phyloP scores from a whole-genome alignment of 2,113 vertebrate genomes.

The Lepus europaeus region DNA sequence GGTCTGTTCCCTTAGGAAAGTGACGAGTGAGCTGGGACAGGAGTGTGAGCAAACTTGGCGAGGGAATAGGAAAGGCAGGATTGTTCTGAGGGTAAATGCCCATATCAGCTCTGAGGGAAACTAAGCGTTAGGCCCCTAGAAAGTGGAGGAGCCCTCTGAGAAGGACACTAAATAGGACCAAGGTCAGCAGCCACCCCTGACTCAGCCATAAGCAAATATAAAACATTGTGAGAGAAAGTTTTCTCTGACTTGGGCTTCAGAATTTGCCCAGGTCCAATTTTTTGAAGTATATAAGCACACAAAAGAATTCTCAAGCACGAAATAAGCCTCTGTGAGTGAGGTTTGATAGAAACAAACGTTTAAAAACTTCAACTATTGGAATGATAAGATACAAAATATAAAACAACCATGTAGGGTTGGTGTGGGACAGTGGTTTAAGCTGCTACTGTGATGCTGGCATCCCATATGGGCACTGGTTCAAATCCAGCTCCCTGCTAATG shows the following conservation, averaged over 20 bases:
- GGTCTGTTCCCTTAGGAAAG: not conserved
- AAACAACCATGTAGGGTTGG: not conserved
- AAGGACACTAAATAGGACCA: not conserved
- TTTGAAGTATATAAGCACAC: not conserved
- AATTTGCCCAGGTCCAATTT: conserved; percentile 8
- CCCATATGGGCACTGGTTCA: too few relatives aligned
- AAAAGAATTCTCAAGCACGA: conserved; percentile 23
- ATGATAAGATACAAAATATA: conserved; percentile 4
- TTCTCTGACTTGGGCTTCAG: conserved; percentile 23
- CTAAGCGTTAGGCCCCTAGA: not conserved
- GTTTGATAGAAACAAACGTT: conserved; percentile 4
- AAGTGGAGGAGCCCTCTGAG: not conserved
- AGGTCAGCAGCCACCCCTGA: not conserved
- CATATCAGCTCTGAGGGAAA: not conserved
- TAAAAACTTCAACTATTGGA: conserved; percentile 36
- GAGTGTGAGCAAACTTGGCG: not conserved
- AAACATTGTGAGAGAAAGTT: not conserved
- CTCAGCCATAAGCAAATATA: not conserved
- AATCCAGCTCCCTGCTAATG: too few relatives aligned
- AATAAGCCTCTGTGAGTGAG: not conserved
- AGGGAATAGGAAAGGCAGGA: not conserved
- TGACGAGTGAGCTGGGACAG: not conserved
- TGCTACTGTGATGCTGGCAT: too few relatives aligned
- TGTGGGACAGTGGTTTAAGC: too few relatives aligned
- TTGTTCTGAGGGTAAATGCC: not conserved